Evolutionary conservation across 1,140 invertebrate species (phyloP), one percentile per base, ranked within the genome.

Genomic region (Dufourea novaeangliae): DNA sequence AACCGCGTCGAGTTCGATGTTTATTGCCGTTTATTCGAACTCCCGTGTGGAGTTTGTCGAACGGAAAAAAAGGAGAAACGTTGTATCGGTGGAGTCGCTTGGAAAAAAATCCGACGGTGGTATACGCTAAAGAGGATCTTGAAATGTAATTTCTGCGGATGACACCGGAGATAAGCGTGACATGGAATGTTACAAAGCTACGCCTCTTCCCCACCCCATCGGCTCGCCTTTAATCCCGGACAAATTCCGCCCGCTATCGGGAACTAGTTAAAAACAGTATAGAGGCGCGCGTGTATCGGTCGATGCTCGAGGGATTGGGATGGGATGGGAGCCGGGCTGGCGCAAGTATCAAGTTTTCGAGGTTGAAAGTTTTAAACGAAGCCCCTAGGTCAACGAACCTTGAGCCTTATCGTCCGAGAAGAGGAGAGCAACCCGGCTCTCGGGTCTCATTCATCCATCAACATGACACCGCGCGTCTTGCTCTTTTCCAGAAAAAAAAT

Each of bases 321-420:
- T 4, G 46, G 20, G 46, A 6, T 6, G 46, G 20, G 44, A 12
- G 10, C 41, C 12, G 39, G 10, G 41, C n/a, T n/a, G 25, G 2
- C 20, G n/a, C 11, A 1, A 22, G 59, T 25, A 62, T 39, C 59
- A 74, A 64, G 20, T 75, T 66, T 32, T 44, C 52, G 27, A 37
- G 34, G 0, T 63, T 46, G 57, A 63, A 72, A 74, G 63, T 56
- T 59, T 59, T 52, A 66, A 78, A 59, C 46, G 63, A 71, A 44
- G 29, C 37, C 62, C 46, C 46, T 44, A 67, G 86, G 80, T 87
- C 86, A 87, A 88, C 85, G 86, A 88, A 89, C 86, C 86, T 85
- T 87, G 84, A 41, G 83, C 84, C 52, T n/a, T 32, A 56, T 75
- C 63, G 64, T 74, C 39, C 34, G 34, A 2, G 17, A 25, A 1